A percentile compares a stretch with the other conserved stretches of the same genome.
Conservation (phyloP, 1,140 invertebrate genomes). For the Oryctes rhinoceros region DNA sequence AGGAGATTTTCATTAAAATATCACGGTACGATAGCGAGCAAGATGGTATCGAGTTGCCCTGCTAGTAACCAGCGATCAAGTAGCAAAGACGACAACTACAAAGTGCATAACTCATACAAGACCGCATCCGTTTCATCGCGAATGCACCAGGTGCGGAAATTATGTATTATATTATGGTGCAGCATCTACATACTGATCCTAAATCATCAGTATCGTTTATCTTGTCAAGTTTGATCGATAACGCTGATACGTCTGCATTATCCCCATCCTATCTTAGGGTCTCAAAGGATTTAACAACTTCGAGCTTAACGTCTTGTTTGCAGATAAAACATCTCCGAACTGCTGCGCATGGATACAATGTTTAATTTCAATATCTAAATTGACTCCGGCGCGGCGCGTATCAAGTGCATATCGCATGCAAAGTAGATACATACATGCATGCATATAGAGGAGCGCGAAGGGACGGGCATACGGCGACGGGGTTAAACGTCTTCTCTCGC, state of each 20-base stretch:
- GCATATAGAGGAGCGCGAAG: not conserved
- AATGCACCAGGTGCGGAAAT: not conserved
- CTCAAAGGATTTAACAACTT: conserved; percentile 4
- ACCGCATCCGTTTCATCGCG: not conserved
- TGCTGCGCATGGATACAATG: not conserved
- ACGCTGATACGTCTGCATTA: conserved; percentile 4
- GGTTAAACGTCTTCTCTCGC: too few species aligned
- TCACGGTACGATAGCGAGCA: too few species aligned
- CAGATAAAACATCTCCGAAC: conserved; percentile 9
- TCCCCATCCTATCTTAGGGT: not conserved
- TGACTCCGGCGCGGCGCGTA: conserved; percentile 2
- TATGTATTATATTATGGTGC: not conserved
- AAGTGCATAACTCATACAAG: not conserved
- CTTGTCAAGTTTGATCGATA: not conserved
- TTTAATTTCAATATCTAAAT: conserved; percentile 36
- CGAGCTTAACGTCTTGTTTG: not conserved
- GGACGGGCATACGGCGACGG: too few species aligned
- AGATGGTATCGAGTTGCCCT: too few species aligned
- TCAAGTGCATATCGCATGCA: conserved; percentile 2
- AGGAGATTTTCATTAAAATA: too few species aligned
- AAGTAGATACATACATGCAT: not conserved
- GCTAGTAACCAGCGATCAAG: too few species aligned
- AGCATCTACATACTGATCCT: not conserved
- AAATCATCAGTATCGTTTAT: conserved; percentile 14
- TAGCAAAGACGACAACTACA: too few species aligned